Percentiles rank a stretch among this genome's conserved stretches.
These are phyloP conservation scores for Phlogophora meticulosa DNA, from an alignment of 2,888 invertebrate species.

Conservation along the genomic window DNA sequence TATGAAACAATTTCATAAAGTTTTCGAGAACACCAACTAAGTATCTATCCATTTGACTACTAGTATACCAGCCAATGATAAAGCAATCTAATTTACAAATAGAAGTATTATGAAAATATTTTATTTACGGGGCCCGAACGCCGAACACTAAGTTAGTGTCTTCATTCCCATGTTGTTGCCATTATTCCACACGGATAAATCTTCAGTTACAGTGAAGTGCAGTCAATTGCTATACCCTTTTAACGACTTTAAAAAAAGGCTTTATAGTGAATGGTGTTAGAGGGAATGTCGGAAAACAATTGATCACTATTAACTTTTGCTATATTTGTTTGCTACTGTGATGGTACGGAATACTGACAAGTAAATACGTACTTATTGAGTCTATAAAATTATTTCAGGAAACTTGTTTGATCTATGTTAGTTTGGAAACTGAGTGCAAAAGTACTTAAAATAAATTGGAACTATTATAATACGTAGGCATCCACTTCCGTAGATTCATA, in stretches of 20 bases:
- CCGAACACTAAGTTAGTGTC: too few species aligned
- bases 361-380: neutral
- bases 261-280: too few species aligned
- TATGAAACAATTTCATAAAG: neutral
- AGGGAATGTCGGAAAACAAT: neutral
- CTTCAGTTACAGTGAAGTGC: too few species aligned
- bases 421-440: conserved; percentile 39
- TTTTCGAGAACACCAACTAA: conserved; percentile 4
- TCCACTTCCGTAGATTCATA: conserved; percentile 25
- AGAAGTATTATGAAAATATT: too few species aligned
- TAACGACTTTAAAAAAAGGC: too few species aligned
- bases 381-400: conserved; percentile 4
- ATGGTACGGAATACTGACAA: conserved; percentile 9
- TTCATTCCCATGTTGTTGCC: too few species aligned
- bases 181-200: too few species aligned
- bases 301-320: neutral
- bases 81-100: too few species aligned
- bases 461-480: conserved; percentile 46
- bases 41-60: too few species aligned
- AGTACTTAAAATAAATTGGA: conserved; percentile 42
- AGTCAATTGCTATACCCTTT: too few species aligned
- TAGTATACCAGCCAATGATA: neutral
- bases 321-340: neutral
- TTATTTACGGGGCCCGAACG: too few species aligned
- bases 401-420: conserved; percentile 6